Evolutionary conservation across 2,797 vertebrate species (phyloP).

Genomic region (Picus viridis): DNA sequence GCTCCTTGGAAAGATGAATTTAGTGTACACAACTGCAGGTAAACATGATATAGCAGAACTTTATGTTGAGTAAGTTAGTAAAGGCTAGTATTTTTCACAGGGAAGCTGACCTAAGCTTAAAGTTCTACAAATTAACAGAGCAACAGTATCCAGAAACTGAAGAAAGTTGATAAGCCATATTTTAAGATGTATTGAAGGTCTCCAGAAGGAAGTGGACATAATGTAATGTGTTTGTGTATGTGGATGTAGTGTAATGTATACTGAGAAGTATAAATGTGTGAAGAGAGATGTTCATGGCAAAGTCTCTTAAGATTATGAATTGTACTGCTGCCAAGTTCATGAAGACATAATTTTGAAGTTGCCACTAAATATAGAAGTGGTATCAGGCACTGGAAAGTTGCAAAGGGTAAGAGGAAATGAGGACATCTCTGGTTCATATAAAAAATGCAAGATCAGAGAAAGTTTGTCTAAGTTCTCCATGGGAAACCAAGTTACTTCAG

Average conservation of each 20-base stretch:
- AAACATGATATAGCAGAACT: not conserved
- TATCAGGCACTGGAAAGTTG: not conserved
- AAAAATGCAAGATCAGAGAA: not conserved
- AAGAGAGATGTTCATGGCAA: not conserved
- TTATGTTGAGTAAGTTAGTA: accelerated
- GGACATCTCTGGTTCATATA: not conserved
- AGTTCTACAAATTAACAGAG: not conserved
- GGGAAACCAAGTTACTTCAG: not conserved
- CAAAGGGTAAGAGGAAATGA: not conserved
- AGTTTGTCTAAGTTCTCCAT: not conserved
- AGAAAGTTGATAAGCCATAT: not conserved
- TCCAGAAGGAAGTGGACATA: not conserved
- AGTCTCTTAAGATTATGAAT: not conserved
- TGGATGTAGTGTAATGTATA: not conserved
- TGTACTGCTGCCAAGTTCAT: not conserved
- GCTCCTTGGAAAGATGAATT: not conserved
- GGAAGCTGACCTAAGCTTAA: not conserved
- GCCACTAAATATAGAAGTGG: not conserved
- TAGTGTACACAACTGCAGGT: not conserved
- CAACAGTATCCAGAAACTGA: not conserved
- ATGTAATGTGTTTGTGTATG: not conserved
- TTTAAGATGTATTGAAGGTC: not conserved
- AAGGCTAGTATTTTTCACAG: not conserved
- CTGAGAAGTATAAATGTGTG: not conserved
- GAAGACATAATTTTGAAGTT: not conserved